Evolutionary conservation across 2,113 vertebrate genomes (phyloP), one percentile per base, ranked within the genome.

Genomic region (Melanostigma gelatinosum): DNA sequence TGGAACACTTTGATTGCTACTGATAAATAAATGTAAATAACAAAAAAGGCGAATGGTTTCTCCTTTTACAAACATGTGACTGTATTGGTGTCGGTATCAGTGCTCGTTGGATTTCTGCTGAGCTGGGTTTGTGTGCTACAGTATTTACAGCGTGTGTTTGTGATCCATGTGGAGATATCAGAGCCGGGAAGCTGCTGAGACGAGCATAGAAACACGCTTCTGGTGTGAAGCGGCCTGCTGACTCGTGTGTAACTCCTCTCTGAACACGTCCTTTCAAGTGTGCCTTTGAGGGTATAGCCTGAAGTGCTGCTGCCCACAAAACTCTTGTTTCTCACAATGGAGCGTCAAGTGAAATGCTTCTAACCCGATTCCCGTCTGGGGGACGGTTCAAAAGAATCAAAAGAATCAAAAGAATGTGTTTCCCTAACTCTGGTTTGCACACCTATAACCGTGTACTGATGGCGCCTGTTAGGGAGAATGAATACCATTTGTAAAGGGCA

Each of bases 181-280:
- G 62, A 65, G 73, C 65, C 27, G 42, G 16, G n/a, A 29, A 3
- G 40, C 13, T 80, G 72, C 68, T 27, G 66, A 40, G 50, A 58
- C 6, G 6, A 67, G 60, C 68, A 77, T 38, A 46, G 63, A 58
- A 80, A 74, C 42, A n/a, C 10, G 29, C 60, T 65, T 63, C 44
- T 70, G 66, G 57, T 60, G 13, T 44, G 20, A 61, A 73, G 58
- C n/a, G n/a, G 66, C 80, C 61, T 80, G 83, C 83, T 89, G 85
- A 77, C 80, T 78, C 38, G 24, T 72, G 73, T 79, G 72, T 48
- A 80, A 80, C 79, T 72, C 63, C 6, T 27, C 80, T 84, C 64
- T 67, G 75, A 90, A 69, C 75, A 50, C 24, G 8, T 68, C 58
- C 71, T 88, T 86, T 89, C 73, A 83, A 79, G 5, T 89, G 76